Evolutionary conservation across 2,113 vertebrate species (phyloP), one percentile per base, ranked within the genome.

Genomic region (Charadrius vociferus): DNA sequence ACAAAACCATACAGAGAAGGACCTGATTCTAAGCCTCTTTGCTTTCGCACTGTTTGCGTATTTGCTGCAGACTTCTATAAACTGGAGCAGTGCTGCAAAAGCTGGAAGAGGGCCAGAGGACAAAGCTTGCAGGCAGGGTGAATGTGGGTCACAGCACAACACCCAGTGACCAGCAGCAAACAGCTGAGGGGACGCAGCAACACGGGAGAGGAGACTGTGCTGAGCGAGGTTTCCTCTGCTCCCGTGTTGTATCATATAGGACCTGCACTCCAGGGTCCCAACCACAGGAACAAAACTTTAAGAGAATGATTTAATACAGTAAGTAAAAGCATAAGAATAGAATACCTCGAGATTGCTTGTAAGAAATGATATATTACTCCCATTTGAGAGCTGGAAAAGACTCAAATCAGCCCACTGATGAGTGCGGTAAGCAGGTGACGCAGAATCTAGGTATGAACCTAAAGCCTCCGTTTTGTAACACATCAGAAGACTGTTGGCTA

Each of bases 81-180:
- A 95, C 43, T 85, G 81, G 91, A 96, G 87, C 95, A 96, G 81
- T 0, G 9, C 81, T 3, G 37, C 86, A 21, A 63, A 78, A 52
- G 39, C 86, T 95, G 95, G 91, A 86, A 43, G 32, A 59, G 56
- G 39, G 91, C 97, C 95, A 97, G 92, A 37, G 93, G 74, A 67
- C 74, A 49, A 47, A 52, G 90, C 92, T 81, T 27, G 94, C 53
- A 81, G 72, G 75, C 88, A 90, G 90, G 93, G 78, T 45, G 85
- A 95, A 96, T 85, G 75, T 92, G 91, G 97, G 90, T 94, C 96
- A 91, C 56, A 58, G 93, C 93, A 50, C 59, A 90, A 32, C 81
- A 86, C 1, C 65, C 91, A 56, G 53, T 11, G 72, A 65, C 67
- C 89, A 70, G 65, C 67, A 47, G 72, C 53, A 34, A 61, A 20